Evolutionary conservation across 2,113 vertebrate species (phyloP), one percentile per base, ranked within the genome.

Genomic region (Chaetops frenatus): DNA sequence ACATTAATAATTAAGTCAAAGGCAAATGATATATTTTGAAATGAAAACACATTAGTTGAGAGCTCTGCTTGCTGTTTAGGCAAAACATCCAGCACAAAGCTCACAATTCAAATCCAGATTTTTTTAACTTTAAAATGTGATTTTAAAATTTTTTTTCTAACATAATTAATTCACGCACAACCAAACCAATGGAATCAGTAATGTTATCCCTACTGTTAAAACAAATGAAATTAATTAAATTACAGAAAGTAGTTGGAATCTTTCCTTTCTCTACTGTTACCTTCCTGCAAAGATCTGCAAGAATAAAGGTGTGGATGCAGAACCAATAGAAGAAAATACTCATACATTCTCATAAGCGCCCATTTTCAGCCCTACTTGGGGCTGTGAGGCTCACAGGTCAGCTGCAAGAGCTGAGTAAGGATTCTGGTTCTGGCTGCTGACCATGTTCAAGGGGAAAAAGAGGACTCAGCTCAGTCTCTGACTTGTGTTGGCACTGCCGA

Each of bases 1-100:
- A 91, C 44, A 74, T 18, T 71, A 72, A 82, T 60, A 88, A 71
- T 50, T 90, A 94, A 61, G 67, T 33, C 19, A 86, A 96, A 95
- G 44, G 67, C 23, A 84, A 87, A 70, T 61, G 0, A 81, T 42
- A 5, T 38, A 62, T 42, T 89, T 82, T 95, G 51, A 94, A 96
- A 92, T 64, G 31, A 90, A 81, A 96, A 45, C 50, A 42, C 42
- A 51, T 27, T 73, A 82, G 6, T 31, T 81, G 40, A 85, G 31
- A 56, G 70, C 22, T 82, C 42, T 69, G 10, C 51, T 92, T 83
- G 50, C 70, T 94, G 33, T 36, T 92, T 51, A 35, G 48, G 57
- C 36, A 95, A 86, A 96, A 74, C 19, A 66, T 40, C 19, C 77
- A 77, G 44, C 10, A 45, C 10, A 45, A 70, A 61, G 62, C 3